phyloP scores from a whole-genome alignment of 1,140 invertebrate genomes.

The Euwallacea fornicatus region DNA sequence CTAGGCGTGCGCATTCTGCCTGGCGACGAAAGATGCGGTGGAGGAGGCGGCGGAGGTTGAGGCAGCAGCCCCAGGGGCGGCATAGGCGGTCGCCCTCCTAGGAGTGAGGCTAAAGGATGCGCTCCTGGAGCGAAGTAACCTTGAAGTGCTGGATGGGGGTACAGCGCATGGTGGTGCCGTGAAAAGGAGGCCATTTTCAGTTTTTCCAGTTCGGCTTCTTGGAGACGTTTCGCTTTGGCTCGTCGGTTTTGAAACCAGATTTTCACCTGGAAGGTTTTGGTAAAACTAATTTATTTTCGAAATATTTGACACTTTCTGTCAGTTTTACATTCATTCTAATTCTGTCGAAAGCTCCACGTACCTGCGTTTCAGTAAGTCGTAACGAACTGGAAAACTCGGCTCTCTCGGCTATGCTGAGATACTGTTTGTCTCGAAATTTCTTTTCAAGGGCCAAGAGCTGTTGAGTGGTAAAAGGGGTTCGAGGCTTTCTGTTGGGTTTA shows the following conservation, averaged over 20 bases:
- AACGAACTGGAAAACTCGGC: conserved; percentile 95
- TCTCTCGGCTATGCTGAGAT: conserved; percentile 93
- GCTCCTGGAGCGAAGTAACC: conserved; percentile 51
- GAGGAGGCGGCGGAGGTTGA: conserved; percentile 45
- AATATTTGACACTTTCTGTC: not conserved
- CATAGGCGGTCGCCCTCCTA: conserved; percentile 51
- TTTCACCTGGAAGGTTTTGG: conserved; percentile 73
- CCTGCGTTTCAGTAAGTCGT: conserved; percentile 92
- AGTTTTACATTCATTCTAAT: not conserved
- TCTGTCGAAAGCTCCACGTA: conserved; percentile 45
- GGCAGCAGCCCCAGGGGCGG: conserved; percentile 46
- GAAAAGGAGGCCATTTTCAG: conserved; percentile 53
- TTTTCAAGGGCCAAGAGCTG: conserved; percentile 92
- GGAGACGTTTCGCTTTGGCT: conserved; percentile 91
- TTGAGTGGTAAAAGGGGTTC: conserved; percentile 96
- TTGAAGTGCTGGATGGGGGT: conserved; percentile 52
- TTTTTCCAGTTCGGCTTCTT: conserved; percentile 93
- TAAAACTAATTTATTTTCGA: not conserved
- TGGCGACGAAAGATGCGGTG: conserved; percentile 43
- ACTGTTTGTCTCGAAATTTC: conserved; percentile 96
- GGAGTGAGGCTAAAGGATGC: conserved; percentile 51
- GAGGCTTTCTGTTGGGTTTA: conserved; percentile 95
- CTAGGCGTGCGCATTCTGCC: conserved; percentile 47
- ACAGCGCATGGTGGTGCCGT: conserved; percentile 49
- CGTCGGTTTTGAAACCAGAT: conserved; percentile 98